Conservation (phyloP, 1,140 invertebrate species). For the Sycophaga agraensis region DNA sequence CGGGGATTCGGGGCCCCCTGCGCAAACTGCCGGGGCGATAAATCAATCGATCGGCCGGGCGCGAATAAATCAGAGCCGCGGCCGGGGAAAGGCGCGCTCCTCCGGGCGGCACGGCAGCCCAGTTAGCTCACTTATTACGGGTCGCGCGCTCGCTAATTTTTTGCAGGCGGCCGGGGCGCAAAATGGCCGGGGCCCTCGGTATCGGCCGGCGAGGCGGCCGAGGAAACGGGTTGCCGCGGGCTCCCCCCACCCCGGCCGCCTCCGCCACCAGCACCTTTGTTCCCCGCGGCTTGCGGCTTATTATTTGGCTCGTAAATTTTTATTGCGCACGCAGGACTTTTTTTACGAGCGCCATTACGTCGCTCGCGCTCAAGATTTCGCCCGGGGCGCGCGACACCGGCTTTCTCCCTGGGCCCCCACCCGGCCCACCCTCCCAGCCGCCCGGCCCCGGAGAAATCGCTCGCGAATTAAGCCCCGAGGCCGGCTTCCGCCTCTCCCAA, state of each 20-base stretch:
- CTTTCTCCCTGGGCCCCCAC: not conserved
- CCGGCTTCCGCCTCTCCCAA: no score
- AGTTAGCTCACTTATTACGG: slow-evolving; percentile 2
- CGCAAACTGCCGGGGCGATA: no score
- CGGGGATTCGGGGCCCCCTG: no score
- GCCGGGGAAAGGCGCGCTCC: no score
- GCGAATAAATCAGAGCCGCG: no score
- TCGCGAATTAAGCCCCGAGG: no score
- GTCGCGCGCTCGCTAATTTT: not conserved
- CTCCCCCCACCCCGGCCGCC: no score
- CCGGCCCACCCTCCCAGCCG: slow-evolving; percentile 31
- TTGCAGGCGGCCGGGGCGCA: not conserved
- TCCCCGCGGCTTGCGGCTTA: slow-evolving; percentile 38
- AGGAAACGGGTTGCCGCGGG: no score
- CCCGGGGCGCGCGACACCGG: slow-evolving; percentile 5
- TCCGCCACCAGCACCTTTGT: no score
- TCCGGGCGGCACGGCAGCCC: not conserved
- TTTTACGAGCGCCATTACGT: slow-evolving; percentile 42
- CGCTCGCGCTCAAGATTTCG: slow-evolving; percentile 39
- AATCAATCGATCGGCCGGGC: no score
- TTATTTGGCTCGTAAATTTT: slow-evolving; percentile 46
- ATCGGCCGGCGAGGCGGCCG: no score
- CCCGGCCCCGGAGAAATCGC: no score
- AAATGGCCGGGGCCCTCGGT: slow-evolving; percentile 15
- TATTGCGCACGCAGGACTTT: slow-evolving; percentile 40